Base-by-base conservation (phyloP, 2,113 vertebrate species). In the Percina caprodes region DNA sequence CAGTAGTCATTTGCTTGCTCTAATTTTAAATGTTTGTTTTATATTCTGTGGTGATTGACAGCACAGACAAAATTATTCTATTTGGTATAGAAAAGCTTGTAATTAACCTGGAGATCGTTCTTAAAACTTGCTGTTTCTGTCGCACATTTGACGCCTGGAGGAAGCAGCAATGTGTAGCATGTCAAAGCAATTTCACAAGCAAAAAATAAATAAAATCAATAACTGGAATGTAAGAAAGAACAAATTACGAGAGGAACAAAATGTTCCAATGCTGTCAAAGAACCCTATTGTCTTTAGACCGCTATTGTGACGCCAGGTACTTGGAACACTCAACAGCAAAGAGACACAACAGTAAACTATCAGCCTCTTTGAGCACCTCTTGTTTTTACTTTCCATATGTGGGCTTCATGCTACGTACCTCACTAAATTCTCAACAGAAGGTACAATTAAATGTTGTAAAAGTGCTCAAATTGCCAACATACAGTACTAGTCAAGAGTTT, bases 391-490 rank as follows among this genome's bases (percentile, higher is more conserved):
- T 70, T 26, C 18, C 14, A n/a, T 55, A 14, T 35, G 14, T 10
- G 3, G 13, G 3, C 24, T 15, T 35, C 0, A 45, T 14, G 24
- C 16, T 0, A 0, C 19, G 30, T 11, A 5, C 26, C 3, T 61
- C 6, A 63, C 49, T 18, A 13, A 16, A 24, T 42, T 46, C 30
- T 52, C 19, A 76, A 23, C 21, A 74, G 80, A 51, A 83, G 83
- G 15, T 11, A 23, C 13, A 56, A 45, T 2, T 62, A 2, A 16
- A 10, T 21, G 18, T 52, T 33, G 19, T 60, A 23, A 33, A 46
- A 19, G 13, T 8, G 5, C 49, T 49, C 14, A 33, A 23, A 48
- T 55, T 23, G 52, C 12, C 39, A 19, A 30, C 19, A 46, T 42
- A 35, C 35, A 35, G 7, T 35, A 8, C 6, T 7, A 35, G 35